Evolutionary conservation across 2,797 vertebrate genomes (phyloP).

Genomic region (Eulemur coronatus): DNA sequence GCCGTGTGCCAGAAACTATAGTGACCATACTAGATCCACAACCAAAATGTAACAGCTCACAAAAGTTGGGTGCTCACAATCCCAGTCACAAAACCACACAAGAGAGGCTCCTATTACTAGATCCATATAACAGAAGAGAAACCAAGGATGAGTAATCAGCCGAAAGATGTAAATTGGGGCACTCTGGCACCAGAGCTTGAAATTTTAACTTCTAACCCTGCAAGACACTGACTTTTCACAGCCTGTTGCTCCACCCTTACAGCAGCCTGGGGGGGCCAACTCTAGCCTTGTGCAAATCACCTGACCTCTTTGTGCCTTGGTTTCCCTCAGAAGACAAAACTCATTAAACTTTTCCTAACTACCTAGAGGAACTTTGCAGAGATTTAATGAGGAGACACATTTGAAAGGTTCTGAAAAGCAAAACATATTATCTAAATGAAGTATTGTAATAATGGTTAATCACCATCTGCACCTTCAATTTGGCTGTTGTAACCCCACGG

Average conservation of each 20-base stretch:
- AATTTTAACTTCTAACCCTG: neutral
- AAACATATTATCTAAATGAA: neutral
- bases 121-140: slow-evolving; percentile 3
- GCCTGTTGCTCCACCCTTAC: accelerated
- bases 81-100: neutral
- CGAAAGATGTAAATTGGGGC: neutral
- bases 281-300: neutral
- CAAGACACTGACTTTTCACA: accelerated
- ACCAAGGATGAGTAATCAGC: neutral
- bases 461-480: neutral
- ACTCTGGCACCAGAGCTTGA: neutral
- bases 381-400: neutral
- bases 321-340: neutral
- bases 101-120: neutral
- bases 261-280: neutral
- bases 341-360: neutral
- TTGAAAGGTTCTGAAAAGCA: neutral
- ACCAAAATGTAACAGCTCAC: neutral
- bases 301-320: neutral
- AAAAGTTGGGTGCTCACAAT: neutral
- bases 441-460: neutral
- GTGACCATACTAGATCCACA: neutral
- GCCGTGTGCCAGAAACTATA: neutral
- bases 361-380: neutral
- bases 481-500: neutral